Conservation (phyloP, 1,140 invertebrate species). For the Thereuonema tuberculata region DNA sequence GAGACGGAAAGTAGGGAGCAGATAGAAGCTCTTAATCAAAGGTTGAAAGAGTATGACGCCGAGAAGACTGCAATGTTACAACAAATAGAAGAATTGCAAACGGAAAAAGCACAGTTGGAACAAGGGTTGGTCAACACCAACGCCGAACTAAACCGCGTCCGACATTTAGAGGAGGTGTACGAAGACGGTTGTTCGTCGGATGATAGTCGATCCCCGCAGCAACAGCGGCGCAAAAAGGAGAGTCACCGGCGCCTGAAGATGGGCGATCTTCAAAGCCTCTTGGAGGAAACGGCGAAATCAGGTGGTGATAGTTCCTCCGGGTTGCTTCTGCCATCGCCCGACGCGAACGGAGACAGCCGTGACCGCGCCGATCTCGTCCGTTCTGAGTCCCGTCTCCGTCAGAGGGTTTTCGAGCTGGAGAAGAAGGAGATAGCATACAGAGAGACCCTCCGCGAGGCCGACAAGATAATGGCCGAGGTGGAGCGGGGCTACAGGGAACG, state of each 20-base stretch:
- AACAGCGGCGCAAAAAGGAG: neutral
- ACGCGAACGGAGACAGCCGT: neutral
- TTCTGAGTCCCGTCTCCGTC: constrained; percentile 22
- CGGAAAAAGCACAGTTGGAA: neutral
- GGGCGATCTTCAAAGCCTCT: neutral
- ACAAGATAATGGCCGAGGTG: constrained; percentile 54
- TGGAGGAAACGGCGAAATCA: neutral
- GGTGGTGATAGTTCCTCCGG: neutral
- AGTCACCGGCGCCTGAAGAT: neutral
- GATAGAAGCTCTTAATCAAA: constrained; percentile 9
- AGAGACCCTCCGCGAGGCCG: constrained; percentile 55
- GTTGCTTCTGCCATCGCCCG: neutral
- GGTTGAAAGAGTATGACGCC: constrained; percentile 13
- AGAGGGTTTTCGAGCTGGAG: constrained; percentile 45
- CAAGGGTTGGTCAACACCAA: neutral
- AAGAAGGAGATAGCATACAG: constrained; percentile 49
- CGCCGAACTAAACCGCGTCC: too few relatives aligned
- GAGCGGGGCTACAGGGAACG: constrained; percentile 45
- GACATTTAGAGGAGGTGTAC: neutral
- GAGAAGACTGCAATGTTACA: neutral
- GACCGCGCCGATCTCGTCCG: neutral
- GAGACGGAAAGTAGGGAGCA: constrained; percentile 11
- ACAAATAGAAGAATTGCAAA: neutral
- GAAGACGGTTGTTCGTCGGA: neutral
- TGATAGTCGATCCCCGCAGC: neutral